Base-by-base conservation (phyloP, 2,888 invertebrate genomes). In the Agriopis marginaria region DNA sequence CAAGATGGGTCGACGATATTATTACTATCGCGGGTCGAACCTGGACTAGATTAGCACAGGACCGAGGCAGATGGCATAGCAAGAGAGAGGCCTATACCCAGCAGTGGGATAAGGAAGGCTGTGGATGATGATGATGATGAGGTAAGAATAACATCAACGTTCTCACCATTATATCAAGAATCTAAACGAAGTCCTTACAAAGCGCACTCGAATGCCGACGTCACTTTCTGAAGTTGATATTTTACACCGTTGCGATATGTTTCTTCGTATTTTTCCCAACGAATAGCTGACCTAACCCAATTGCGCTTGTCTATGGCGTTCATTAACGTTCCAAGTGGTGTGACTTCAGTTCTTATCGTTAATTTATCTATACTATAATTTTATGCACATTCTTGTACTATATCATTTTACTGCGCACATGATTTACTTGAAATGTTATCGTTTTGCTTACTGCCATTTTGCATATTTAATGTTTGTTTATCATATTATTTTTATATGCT, bases 211-310 rank as follows among this genome's bases (percentile, higher is more conserved):
- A 23, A 42, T 49, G 23, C 10, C 12, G 47, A 14, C n/a, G 54
- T 60, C 7, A 50, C 59, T 51, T 45, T 65, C 14, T 49, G 9
- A 53, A 42, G 47, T 40, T 12, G 23, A 54, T 53, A 66, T 66
- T 60, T 39, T 45, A 2, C 32, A 32, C 32, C 32, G 32, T 32
- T 32, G 32, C 32, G 32, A 32, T 32, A 32, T 32, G 4, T 32
- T 50, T 17, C 50, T 12, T 54, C 8, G 10, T 69, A 58, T 74
- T 67, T 54, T 70, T 55, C 32, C 45, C 50, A 63, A 50, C 68
- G 62, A 63, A 66, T 68, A 70, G 76, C 78, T 77, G 80, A 85
- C 83, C 84, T 84, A 82, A 76, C 82, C 77, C 81, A 86, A 82
- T 79, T 77, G 66, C 69, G 74, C 79, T 82, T 76, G 79, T 77